A percentile compares a stretch with the other conserved stretches of the same genome.
These are phyloP conservation scores for Alectura lathami DNA, from an alignment of 2,113 vertebrate genomes.

Conservation along the genomic window DNA sequence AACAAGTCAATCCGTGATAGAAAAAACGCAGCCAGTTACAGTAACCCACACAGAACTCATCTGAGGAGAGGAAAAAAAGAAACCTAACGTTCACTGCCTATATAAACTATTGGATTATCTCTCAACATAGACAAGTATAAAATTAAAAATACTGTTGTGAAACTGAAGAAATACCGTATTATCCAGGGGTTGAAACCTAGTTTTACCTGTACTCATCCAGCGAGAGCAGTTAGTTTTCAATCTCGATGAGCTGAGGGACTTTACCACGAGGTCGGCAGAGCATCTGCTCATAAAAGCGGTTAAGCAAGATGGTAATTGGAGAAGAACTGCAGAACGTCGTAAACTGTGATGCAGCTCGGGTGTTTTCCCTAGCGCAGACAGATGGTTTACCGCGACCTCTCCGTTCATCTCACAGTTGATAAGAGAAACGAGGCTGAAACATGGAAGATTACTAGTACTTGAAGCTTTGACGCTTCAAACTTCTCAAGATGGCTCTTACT, in stretches of 20 bases:
- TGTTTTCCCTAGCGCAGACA: neutral
- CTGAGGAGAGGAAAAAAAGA: slow-evolving; percentile 56
- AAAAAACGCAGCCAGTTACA: slow-evolving; percentile 70
- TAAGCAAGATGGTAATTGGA: neutral
- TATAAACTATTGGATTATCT: slow-evolving; percentile 66
- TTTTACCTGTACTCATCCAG: slow-evolving; percentile 35
- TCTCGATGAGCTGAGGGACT: slow-evolving; percentile 1
- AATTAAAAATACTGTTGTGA: slow-evolving; percentile 70
- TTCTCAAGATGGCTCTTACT: slow-evolving; percentile 10
- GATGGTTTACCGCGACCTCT: neutral
- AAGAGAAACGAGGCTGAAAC: slow-evolving; percentile 50
- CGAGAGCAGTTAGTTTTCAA: slow-evolving; percentile 32
- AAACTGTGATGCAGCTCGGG: neutral
- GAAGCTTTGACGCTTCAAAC: slow-evolving; percentile 33
- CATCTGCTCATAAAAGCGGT: neutral
- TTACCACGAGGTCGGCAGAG: fast-evolving
- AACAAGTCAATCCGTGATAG: slow-evolving; percentile 73
- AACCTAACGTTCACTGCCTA: slow-evolving; percentile 63
- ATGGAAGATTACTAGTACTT: neutral
- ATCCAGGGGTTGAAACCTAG: slow-evolving; percentile 74
- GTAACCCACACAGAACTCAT: slow-evolving; percentile 67
- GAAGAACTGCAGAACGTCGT: neutral
- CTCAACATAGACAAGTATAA: slow-evolving; percentile 68
- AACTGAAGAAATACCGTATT: slow-evolving; percentile 66
- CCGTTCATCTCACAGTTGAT: slow-evolving; percentile 33